Percentiles rank a stretch among this genome's conserved stretches.
These are phyloP conservation scores for Calameuta pallipes DNA, from an alignment of 2,888 invertebrate genomes.

Conservation along the genomic window DNA sequence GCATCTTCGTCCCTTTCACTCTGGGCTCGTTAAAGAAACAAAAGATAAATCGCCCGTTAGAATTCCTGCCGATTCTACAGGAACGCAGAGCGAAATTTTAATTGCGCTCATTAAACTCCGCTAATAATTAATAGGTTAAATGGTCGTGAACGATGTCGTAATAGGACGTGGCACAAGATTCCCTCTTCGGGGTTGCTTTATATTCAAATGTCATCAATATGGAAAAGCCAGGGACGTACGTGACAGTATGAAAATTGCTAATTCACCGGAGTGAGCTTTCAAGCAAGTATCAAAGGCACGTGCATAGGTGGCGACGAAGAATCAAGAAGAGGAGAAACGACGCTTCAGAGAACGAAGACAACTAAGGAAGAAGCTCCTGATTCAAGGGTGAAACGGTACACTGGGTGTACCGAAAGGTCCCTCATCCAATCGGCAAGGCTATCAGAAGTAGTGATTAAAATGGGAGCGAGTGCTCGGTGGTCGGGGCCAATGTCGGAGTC, in stretches of 20 bases:
- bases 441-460: conserved; percentile 58
- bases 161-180: conserved; percentile 31
- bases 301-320: no score
- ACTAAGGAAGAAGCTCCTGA: background rate
- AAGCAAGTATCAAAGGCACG: no score
- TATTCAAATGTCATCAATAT: conserved; percentile 3
- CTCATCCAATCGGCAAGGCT: conserved; percentile 52
- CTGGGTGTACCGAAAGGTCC: conserved; percentile 42
- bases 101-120: conserved; percentile 40
- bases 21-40: no score
- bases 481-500: conserved; percentile 15
- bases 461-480: conserved; percentile 46
- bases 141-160: conserved; percentile 35
- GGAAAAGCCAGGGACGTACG: no score
- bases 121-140: conserved; percentile 45
- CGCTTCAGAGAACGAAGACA: no score
- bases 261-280: no score
- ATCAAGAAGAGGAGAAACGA: no score
- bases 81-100: conserved; percentile 38
- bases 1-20: no score
- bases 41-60: no score
- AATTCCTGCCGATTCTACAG: background rate
- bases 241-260: no score
- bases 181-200: conserved; percentile 37
- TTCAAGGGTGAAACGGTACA: conserved; percentile 29